These are phyloP conservation scores for Trachelipus rathkii DNA, from an alignment of 1,140 invertebrate genomes.

Conservation along the genomic window DNA sequence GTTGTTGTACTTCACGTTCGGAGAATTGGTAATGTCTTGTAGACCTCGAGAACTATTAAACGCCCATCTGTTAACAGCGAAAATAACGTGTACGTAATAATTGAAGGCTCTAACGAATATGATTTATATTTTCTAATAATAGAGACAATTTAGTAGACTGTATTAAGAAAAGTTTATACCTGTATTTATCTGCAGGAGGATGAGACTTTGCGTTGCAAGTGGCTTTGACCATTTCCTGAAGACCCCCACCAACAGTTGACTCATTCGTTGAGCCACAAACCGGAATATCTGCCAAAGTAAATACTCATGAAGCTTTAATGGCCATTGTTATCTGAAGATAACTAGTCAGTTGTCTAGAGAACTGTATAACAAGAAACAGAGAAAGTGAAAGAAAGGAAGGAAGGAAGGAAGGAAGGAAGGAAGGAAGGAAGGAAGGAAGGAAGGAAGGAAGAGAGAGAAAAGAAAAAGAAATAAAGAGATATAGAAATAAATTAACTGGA, in stretches of 20 bases:
- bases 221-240: conserved; percentile 22
- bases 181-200: conserved; percentile 8
- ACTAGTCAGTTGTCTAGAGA: too few relatives aligned
- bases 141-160: not conserved
- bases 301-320: too few relatives aligned
- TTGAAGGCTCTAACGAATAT: not conserved
- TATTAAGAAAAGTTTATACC: not conserved
- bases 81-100: not conserved
- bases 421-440: too few relatives aligned
- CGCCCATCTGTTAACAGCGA: conserved; percentile 16
- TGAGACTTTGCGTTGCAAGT: conserved; percentile 1
- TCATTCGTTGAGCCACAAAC: not conserved
- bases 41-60: conserved; percentile 21
- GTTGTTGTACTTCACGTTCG: conserved; percentile 43
- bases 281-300: not conserved
- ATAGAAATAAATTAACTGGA: too few relatives aligned
- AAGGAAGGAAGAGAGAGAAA: too few relatives aligned
- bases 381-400: too few relatives aligned
- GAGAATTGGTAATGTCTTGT: conserved; percentile 18
- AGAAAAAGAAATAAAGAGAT: too few relatives aligned
- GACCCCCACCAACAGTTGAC: not conserved
- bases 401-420: too few relatives aligned
- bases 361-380: too few relatives aligned
- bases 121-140: not conserved
- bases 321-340: too few relatives aligned